Base-by-base conservation (phyloP, 2,888 invertebrate genomes). In the Dexiosoma caninum region DNA sequence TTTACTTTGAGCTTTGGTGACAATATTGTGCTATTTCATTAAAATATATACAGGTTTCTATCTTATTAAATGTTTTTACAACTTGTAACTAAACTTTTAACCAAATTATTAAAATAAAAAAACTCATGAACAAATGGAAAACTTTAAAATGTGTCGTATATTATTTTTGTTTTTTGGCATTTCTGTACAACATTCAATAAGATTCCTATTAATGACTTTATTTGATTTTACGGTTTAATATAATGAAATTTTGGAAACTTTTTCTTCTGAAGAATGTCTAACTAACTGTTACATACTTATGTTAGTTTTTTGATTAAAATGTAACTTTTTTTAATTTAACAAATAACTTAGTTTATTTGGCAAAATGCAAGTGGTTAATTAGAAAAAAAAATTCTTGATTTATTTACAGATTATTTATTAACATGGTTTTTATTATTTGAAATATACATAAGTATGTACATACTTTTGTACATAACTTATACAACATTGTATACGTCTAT, bases 111-210 rank as follows among this genome's bases (percentile, higher is more conserved):
- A 19, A 27, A 44, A 6, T 30, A 21, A 12, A 49, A 57, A 66
- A 66, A 49, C 46, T 7, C 66, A 49, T 59, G 23, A 59, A 46
- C 57, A 49, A 66, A 9, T 10, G 27, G 44, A n/a, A n/a, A n/a
- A n/a, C 5, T 67, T 67, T 44, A 59, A 51, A 42, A 53, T 60
- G 77, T 83, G 82, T 70, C 80, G n/a, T n/a, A n/a, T n/a, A n/a
- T n/a, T n/a, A n/a, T 74, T 55, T 81, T 9, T 2, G 0, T 23
- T 57, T 84, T 85, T 86, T 86, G 85, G 85, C 85, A 84, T 86
- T 84, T 84, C 83, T 85, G 85, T 85, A 85, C 85, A 85, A 85
- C 83, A 81, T 66, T 40, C 14, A 53, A 40, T 30, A 27, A 12
- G 2, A 8, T 78, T 69, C 23, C 40, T 51, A 55, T 37, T 16